Base-by-base conservation (phyloP, 1,140 invertebrate genomes). In the Meteorus sp. region DNA sequence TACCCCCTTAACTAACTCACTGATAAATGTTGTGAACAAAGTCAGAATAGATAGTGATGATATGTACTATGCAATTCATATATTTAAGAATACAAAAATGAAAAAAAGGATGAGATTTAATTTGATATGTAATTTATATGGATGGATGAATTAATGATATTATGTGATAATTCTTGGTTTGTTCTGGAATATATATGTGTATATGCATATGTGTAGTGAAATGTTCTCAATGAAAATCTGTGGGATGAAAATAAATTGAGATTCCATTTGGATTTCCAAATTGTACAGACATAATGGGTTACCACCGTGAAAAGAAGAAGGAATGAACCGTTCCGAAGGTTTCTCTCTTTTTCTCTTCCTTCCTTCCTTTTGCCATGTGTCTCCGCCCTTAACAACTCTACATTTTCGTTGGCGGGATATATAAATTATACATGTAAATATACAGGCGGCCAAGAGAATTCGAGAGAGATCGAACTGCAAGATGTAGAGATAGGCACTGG, bases 401-500 rank as follows among this genome's bases (percentile, higher is more conserved):
- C 25, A 39, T 52, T 56, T 37, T 22, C 1, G 35, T 15, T 25
- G 56, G 47, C 64, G 68, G 67, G 73, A 70, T 75, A 76, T 74
- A 75, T 76, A 76, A 76, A 76, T 76, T 76, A 76, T 75, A 75
- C 73, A 76, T 76, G 72, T 75, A 76, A 76, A 75, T 76, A 75
- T 74, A 76, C 72, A 69, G 66, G 61, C 72, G 63, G 63, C 65
- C 63, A 17, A 50, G n/a, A n/a, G n/a, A n/a, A n/a, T n/a, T 39
- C 59, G 56, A 64, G 37, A 61, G 56, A 69, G 74, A 75, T 76
- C 71, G 66, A 76, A 75, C 60, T 59, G 63, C 55, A 41, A 70
- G 72, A 76, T 76, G 75, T 74, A 70, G 67, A 72, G 64, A 73
- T 68, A 71, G 69, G 71, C 73, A 68, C 68, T 69, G 70, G 73